Evolutionary conservation across 2,113 vertebrate genomes (phyloP), one percentile per base, ranked within the genome.

Genomic region (Dasyprocta punctata): DNA sequence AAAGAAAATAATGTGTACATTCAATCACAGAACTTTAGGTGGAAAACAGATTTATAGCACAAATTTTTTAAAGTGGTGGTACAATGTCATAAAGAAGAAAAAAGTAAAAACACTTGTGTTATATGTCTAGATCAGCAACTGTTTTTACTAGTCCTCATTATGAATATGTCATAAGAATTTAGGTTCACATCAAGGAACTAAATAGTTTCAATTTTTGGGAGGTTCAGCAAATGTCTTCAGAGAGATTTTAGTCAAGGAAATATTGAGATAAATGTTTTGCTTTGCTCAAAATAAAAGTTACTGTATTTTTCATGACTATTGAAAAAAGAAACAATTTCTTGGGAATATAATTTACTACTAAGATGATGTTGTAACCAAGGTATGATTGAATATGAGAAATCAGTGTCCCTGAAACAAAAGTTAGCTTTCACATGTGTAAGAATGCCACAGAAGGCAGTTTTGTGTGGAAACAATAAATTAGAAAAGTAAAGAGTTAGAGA

Each of bases 271-370:
- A 84, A 38, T 92, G 44, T 73, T 95, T 91, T 95, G 22, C 17
- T 96, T 89, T 93, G 73, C 24, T 67, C 61, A 94, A 93, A 82
- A 38, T n/a, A 63, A 73, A 61, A 7, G 5, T 65, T 86, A 47
- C 33, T 83, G 90, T 81, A 54, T 41, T 88, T 69, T 61, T 61
- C 54, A 85, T 90, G 60, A 90, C 36, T 56, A 78, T 86, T 89
- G 58, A 92, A 78, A 91, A 83, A 41, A 93, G 24, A 90, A 94
- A 60, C 0, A 2, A 49, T 36, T 86, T 30, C 33, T 97, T 88
- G 67, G 71, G 47, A 86, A 92, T 86, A 6, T 63, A 96, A 94
- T 82, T 97, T 49, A 90, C 44, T 52, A 77, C 77, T 91, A 86
- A 67, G 56, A 49, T 56, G 22, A 44, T 49, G 26, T 16, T 85